phyloP scores from a whole-genome alignment of 2,888 invertebrate genomes.

The Stenodema calcarata region DNA sequence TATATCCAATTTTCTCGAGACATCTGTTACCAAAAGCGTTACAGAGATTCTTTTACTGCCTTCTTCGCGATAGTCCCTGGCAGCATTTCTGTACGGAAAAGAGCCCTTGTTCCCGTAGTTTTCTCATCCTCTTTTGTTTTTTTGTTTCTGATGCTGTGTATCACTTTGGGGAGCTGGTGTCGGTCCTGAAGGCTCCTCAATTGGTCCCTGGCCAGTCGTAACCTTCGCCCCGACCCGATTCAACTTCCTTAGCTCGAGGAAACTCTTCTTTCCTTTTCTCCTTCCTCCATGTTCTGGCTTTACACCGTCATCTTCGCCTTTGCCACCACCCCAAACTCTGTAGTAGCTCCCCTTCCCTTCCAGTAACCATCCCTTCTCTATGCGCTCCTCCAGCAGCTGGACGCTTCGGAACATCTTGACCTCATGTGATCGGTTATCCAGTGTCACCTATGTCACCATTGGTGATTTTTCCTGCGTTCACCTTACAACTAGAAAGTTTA shows the following conservation, averaged over 20 bases:
- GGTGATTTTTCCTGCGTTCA: too few species aligned
- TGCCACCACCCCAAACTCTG: too few species aligned
- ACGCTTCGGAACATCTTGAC: too few species aligned
- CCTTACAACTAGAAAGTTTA: too few species aligned
- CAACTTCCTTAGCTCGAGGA: background rate
- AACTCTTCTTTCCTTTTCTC: background rate
- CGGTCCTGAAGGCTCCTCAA: slow-evolving; percentile 4
- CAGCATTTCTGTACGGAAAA: background rate
- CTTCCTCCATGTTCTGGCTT: background rate
- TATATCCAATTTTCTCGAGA: slow-evolving; percentile 32
- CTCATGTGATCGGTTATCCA: too few species aligned
- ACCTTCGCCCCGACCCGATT: background rate
- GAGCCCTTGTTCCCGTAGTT: background rate
- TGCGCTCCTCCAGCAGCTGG: too few species aligned
- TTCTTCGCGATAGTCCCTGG: background rate
- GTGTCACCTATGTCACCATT: too few species aligned
- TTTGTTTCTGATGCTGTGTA: slow-evolving; percentile 21
- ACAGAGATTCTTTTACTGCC: slow-evolving; percentile 33
- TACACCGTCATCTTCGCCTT: too few species aligned
- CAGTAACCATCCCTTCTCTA: too few species aligned
- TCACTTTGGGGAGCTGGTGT: background rate
- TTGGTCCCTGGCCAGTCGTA: slow-evolving; percentile 14
- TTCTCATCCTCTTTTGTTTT: background rate
- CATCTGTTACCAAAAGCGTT: slow-evolving; percentile 37
- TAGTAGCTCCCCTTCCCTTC: too few species aligned